Evolutionary conservation across 2,113 vertebrate species (phyloP), one percentile per base, ranked within the genome.

Genomic region (Hyla sarda): DNA sequence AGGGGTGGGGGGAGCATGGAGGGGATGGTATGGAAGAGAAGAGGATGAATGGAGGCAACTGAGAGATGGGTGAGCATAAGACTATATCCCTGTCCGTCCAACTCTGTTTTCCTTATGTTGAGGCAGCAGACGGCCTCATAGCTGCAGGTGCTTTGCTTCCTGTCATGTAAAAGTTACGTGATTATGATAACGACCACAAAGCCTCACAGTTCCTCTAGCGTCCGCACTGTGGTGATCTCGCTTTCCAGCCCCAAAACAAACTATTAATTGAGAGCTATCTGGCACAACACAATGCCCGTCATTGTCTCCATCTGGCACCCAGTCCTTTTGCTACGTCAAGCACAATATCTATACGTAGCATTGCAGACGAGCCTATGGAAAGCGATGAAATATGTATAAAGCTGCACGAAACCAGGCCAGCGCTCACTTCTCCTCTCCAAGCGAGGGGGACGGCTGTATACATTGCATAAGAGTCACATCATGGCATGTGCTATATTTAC

Each of bases 101-200:
- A 41, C 32, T 60, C 65, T 58, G 58, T 13, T 34, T 60, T 82
- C 19, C 25, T 54, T 56, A 1, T 45, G 6, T n/a, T 41, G 41
- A 45, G 14, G 60, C 65, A 30, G 28, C 28, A 12, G 16, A 41
- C 23, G 47, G n/a, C 67, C 47, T 74, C 77, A 1, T 74, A 62
- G 77, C 77, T 87, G 85, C 52, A 82, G 77, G 69, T 82, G 67
- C 67, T 60, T 71, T 23, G 65, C 71, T 76, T 17, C 58, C 71
- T 67, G 73, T 78, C 81, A 71, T 52, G 86, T 56, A 82, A 71
- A 87, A 87, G 85, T 87, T 87, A 82, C 77, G 28, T 60, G 77
- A 82, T 73, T 50, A 14, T 58, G 52, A 62, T 52, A 48, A 72
- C 14, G 60, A 21, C 41, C 72, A 21, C 32, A 62, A 74, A 73